These are phyloP conservation scores for Acronicta leporina DNA, from an alignment of 2,888 invertebrate species.

Conservation along the genomic window DNA sequence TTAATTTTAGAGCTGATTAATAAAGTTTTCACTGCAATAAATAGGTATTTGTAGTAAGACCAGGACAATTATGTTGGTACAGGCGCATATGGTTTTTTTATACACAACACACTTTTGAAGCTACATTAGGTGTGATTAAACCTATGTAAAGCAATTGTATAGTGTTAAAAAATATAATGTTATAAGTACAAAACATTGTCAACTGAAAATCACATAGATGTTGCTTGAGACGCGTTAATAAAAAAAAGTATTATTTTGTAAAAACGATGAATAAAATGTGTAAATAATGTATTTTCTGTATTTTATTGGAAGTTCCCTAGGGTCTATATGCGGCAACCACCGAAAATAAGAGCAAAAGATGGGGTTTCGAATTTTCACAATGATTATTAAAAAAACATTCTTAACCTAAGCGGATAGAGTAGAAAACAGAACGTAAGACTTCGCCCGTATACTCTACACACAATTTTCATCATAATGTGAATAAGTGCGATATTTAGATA, in stretches of 20 bases:
- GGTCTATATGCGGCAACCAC: not conserved
- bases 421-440: no score
- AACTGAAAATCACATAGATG: constrained; percentile 58
- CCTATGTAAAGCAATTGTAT: constrained; percentile 24
- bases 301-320: constrained; percentile 38
- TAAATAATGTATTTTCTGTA: constrained; percentile 63
- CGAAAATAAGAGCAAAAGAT: not conserved
- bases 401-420: no score
- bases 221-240: constrained; percentile 68
- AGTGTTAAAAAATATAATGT: constrained; percentile 53
- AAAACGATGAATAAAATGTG: constrained; percentile 71
- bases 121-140: constrained; percentile 3
- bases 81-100: no score
- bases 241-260: constrained; percentile 85
- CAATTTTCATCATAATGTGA: no score
- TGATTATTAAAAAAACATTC: no score
- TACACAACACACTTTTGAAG: not conserved
- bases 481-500: no score
- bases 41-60: constrained; percentile 10
- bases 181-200: constrained; percentile 71
- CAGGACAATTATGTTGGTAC: constrained; percentile 16
- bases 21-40: constrained; percentile 8
- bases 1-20: constrained; percentile 4
- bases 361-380: no score
- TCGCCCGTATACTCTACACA: no score